These are phyloP conservation scores for Phocides pigmalion DNA, from an alignment of 1,140 invertebrate genomes.

Conservation along the genomic window DNA sequence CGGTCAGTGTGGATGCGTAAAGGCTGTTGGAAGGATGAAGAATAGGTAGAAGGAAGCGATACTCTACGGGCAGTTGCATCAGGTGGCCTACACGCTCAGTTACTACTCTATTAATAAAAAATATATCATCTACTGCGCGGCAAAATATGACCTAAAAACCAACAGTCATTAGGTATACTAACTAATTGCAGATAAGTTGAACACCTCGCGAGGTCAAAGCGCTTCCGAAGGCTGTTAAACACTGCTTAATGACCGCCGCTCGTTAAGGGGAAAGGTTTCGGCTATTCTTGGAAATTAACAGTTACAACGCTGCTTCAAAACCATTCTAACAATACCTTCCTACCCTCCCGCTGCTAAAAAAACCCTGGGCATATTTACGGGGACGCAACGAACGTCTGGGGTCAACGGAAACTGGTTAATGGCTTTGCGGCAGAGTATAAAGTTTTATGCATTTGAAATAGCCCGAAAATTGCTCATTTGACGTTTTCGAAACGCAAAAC, in stretches of 20 bases:
- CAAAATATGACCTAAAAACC: no score
- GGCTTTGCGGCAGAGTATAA: slow-evolving; percentile 48
- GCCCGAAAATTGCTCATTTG: slow-evolving; percentile 70
- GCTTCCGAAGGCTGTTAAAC: slow-evolving; percentile 55
- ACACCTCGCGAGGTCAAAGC: slow-evolving; percentile 43
- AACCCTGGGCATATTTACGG: background rate
- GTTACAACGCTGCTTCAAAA: slow-evolving; percentile 46
- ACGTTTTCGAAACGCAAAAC: slow-evolving; percentile 56
- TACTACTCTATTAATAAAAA: no score
- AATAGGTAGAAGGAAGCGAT: no score
- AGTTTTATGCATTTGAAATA: slow-evolving; percentile 61
- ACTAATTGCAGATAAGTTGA: slow-evolving; percentile 49
- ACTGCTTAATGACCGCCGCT: slow-evolving; percentile 67
- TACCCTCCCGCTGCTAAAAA: slow-evolving; percentile 1
- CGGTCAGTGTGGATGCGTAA: no score
- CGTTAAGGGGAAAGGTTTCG: slow-evolving; percentile 71
- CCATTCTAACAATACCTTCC: slow-evolving; percentile 41
- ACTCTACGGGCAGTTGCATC: no score
- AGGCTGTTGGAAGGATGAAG: no score
- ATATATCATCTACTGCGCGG: no score
- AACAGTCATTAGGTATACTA: slow-evolving; percentile 15
- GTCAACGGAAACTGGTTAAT: slow-evolving; percentile 35
- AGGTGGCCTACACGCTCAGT: no score
- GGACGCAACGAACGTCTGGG: slow-evolving; percentile 3
- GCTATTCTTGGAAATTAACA: slow-evolving; percentile 74